These are phyloP conservation scores for Botia almorhae DNA, from an alignment of 2,797 vertebrate genomes.

Conservation along the genomic window DNA sequence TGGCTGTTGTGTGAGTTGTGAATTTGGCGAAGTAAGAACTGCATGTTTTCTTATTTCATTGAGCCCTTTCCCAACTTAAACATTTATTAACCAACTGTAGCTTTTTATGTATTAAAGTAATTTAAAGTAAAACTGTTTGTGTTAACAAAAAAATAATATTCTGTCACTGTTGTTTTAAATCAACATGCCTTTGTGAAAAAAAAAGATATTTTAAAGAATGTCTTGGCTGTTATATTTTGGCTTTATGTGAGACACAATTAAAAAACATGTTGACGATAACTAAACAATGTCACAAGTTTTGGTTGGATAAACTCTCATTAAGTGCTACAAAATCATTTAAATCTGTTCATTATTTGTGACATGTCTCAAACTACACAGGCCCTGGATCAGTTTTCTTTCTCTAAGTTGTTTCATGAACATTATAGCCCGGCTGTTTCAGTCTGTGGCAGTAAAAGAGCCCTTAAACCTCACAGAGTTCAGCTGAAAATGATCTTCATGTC, in stretches of 20 bases:
- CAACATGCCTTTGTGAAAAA: neutral
- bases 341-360: neutral
- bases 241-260: too few relatives aligned
- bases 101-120: neutral
- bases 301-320: too few relatives aligned
- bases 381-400: neutral
- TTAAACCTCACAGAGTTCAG: neutral
- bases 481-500: constrained; percentile 22
- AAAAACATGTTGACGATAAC: too few relatives aligned
- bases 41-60: too few relatives aligned
- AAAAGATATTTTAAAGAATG: neutral
- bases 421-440: neutral
- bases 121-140: neutral
- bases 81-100: neutral
- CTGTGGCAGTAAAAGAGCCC: neutral
- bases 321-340: too few relatives aligned
- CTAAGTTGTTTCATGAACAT: neutral
- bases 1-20: constrained; percentile 2
- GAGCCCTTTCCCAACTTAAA: neutral
- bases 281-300: too few relatives aligned
- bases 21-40: neutral
- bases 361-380: neutral
- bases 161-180: neutral
- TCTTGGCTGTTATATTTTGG: too few relatives aligned
- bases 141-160: neutral